Base-by-base conservation (phyloP, 2,888 invertebrate genomes). In the Galerucella calmariensis region DNA sequence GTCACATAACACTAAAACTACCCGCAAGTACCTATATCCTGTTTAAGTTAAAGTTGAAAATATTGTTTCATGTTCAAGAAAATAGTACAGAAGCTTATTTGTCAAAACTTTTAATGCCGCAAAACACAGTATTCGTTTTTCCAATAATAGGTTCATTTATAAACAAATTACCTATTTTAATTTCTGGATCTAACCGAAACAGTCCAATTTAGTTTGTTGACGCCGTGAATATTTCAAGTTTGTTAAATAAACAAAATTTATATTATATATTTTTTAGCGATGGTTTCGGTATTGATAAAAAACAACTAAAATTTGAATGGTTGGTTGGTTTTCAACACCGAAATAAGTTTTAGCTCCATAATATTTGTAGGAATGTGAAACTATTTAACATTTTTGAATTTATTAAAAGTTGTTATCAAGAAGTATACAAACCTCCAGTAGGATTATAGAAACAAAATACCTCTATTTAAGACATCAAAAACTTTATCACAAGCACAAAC, bases 391-490 rank as follows among this genome's bases (percentile, higher is more conserved):
- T 48, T 14, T n/a, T n/a, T 51, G n/a, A 51, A 51, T 51, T 16
- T 14, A 51, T 51, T 51, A 51, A 51, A 51, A 41, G n/a, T n/a
- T 51, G 56, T 16, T 56, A n/a, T 56, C 56, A 56, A 16, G 20
- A 56, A 56, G 10, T 56, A 56, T 56, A 20, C 16, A 56, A 16
- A 20, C 56, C 56, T 56, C n/a, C 56, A 56, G 20, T 56, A 16
- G 2, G 20, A 56, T 20, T 56, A 56, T 16, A 11, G 56, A 56
- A 56, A 56, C 56, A 16, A 56, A 56, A 56, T 56, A 56, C 56
- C 56, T 56, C 56, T 56, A 56, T 20, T 56, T 56, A 56, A 16
- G 56, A 56, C 56, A 56, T 56, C 16, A 56, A 56, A 56, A 16
- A 56, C 56, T 56, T 16, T 0, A 56, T 20, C 56, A 56, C 56